A percentile compares a stretch with the other conserved stretches of the same genome.
phyloP scores from a whole-genome alignment of 2,113 vertebrate genomes.

The Gambusia affinis region DNA sequence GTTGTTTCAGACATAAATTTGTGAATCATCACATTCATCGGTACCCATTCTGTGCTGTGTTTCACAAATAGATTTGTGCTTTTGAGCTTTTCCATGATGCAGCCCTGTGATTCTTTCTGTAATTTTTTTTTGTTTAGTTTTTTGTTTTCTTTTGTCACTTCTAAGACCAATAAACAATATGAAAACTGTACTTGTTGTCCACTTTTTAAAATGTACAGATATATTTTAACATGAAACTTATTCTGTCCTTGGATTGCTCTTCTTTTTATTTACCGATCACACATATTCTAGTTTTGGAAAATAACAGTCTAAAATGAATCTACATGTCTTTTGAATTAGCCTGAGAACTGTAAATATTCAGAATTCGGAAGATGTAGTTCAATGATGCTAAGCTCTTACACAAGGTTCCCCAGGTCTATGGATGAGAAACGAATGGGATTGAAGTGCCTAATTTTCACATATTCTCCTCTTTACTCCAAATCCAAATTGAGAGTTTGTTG shows the following conservation, averaged over 20 bases:
- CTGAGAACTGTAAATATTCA: background rate
- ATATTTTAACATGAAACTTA: background rate
- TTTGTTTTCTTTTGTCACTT: background rate
- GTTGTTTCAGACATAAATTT: conserved; percentile 3
- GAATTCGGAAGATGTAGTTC: too few relatives aligned
- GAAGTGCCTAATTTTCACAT: background rate
- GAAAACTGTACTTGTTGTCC: background rate
- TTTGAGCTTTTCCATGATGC: background rate
- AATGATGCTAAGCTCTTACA: too few relatives aligned
- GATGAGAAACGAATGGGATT: background rate
- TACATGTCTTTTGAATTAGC: background rate
- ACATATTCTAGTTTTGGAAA: background rate
- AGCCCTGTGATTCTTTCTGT: background rate
- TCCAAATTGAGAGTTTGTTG: background rate
- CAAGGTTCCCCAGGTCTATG: too few relatives aligned
- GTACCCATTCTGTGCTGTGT: conserved; percentile 19
- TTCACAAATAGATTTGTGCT: background rate
- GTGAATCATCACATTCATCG: background rate
- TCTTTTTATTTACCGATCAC: background rate
- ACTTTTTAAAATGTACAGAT: background rate
- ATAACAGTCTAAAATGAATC: background rate
- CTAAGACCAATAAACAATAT: background rate
- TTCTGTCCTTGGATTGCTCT: too few relatives aligned
- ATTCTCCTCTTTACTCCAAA: background rate
- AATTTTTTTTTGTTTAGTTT: background rate